These are phyloP conservation scores for Vespertilio murinus DNA, from an alignment of 2,797 vertebrate species.

Conservation along the genomic window DNA sequence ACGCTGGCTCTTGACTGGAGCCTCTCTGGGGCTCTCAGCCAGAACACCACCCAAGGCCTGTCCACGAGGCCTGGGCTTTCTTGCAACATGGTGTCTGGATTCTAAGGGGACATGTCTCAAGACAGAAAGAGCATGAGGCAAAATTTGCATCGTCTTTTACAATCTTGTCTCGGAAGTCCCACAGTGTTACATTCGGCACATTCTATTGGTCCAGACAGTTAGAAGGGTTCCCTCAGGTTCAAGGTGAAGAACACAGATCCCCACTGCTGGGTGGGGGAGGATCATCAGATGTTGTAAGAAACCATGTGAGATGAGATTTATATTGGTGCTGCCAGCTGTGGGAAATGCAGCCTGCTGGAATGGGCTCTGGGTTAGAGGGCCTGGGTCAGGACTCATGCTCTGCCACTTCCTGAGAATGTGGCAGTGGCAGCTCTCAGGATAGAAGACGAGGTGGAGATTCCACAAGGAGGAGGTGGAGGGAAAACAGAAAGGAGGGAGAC, in stretches of 20 bases:
- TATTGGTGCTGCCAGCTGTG: not conserved
- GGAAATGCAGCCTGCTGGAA: not conserved
- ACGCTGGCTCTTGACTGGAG: not conserved
- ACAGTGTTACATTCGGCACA: not conserved
- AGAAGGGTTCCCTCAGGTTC: not conserved
- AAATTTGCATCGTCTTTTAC: not conserved
- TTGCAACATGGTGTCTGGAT: not conserved
- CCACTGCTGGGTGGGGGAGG: not conserved
- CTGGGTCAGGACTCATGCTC: not conserved
- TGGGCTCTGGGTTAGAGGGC: not conserved
- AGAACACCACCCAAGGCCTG: not conserved
- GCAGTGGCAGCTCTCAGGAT: not conserved
- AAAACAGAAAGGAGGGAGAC: not conserved
- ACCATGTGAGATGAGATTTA: not conserved
- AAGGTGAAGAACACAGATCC: not conserved
- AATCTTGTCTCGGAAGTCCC: not conserved
- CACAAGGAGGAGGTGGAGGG: not conserved
- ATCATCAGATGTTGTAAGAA: not conserved
- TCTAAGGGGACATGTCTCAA: not conserved
- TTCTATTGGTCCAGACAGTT: not conserved
- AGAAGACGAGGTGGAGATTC: not conserved
- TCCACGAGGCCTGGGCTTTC: not conserved
- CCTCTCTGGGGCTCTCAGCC: not conserved
- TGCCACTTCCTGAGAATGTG: not conserved
- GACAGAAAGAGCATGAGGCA: not conserved